Base-by-base conservation (phyloP, 2,797 vertebrate genomes). In the Loris lydekkerianus region DNA sequence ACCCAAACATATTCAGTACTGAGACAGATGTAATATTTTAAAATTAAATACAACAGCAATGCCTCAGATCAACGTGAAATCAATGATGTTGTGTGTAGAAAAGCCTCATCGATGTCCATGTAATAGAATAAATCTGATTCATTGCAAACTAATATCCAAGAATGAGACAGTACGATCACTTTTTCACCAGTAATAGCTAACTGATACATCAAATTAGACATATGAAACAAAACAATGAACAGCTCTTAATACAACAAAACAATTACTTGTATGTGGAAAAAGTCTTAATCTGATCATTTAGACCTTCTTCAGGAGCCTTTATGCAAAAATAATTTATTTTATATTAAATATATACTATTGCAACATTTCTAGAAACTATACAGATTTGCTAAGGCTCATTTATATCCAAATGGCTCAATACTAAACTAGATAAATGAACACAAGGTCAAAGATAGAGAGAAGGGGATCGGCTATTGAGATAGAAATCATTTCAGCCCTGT, bases 41-140 rank as follows among this genome's bases (percentile, higher is more conserved):
- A 96, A 96, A 91, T 93, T 89, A 97, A 90, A 92, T 53, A 93
- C 14, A 80, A 20, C n/a, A 94, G 70, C 58, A 76, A 95, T 75
- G 94, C 95, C 37, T 21, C 37, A 87, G 85, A 88, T 88, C 85
- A 81, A 73, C 95, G 93, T 90, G 93, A 92, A 96, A 86, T 82
- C 87, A 96, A 77, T 83, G 94, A 95, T 72, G 9, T 3, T 91
- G n/a, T 86, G 37, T 84, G 60, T 89, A 84, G 34, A 92, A 46
- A 7, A 92, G 25, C 18, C 86, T 95, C 67, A 91, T 83, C 92
- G 95, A 88, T 82, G 75, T 93, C 34, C 37, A 93, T 43, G 34
- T 72, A 73, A 86, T 92, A 72, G 60, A 95, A 93, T 95, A 97
- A 96, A 92, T 72, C 10, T 78, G 73, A 90, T 83, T 58, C 85